These are phyloP conservation scores for Staurois parvus DNA, from an alignment of 2,797 vertebrate genomes.

Conservation along the genomic window DNA sequence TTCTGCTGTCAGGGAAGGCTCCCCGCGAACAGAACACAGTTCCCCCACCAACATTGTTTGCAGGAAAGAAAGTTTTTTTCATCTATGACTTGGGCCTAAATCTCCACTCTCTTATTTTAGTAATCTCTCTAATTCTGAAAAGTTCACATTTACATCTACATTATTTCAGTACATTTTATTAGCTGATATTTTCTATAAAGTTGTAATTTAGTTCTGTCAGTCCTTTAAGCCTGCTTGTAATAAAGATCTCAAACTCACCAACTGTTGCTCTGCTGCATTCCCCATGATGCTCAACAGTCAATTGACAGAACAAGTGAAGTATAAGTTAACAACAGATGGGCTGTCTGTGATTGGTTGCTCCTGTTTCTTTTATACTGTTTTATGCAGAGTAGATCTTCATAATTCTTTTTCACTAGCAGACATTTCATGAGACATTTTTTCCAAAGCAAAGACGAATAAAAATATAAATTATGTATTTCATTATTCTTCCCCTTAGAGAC, in stretches of 20 bases:
- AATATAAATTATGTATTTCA: constrained; percentile 52
- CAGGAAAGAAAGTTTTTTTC: too few relatives aligned
- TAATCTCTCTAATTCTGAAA: not conserved
- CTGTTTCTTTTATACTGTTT: not conserved
- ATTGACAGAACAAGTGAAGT: constrained; percentile 11
- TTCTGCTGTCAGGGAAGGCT: too few relatives aligned
- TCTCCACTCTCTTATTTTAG: not conserved
- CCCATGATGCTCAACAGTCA: constrained; percentile 4
- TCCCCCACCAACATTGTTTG: too few relatives aligned
- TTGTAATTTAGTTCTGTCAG: not conserved
- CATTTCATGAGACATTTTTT: not conserved
- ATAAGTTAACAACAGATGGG: constrained; percentile 20
- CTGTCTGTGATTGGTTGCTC: constrained; percentile 8
- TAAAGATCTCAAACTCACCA: not conserved
- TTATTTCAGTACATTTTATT: not conserved
- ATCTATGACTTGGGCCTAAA: too few relatives aligned
- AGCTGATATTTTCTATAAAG: not conserved
- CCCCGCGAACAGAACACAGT: too few relatives aligned
- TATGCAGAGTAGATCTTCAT: not conserved
- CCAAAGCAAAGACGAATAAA: constrained; percentile 33
- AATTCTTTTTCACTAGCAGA: not conserved
- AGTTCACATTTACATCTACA: not conserved
- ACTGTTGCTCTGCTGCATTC: constrained; percentile 16
- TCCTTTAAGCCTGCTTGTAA: not conserved
- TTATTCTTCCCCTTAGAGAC: constrained; percentile 55